These are phyloP conservation scores for Piprites chloris DNA, from an alignment of 2,113 vertebrate genomes.

Conservation along the genomic window DNA sequence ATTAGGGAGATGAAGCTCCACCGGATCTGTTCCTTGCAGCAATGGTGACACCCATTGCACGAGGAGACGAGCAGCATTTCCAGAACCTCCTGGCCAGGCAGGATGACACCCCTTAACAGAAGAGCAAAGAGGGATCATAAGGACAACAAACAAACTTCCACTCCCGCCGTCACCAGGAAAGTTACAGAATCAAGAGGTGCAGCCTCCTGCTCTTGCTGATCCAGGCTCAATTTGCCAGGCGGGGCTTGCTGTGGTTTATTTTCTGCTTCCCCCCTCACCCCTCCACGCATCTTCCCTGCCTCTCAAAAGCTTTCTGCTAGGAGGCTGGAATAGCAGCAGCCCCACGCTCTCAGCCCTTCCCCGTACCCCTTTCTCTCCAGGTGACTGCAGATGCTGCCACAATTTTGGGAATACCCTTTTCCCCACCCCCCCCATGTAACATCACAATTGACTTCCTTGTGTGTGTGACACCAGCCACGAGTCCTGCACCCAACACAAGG, in stretches of 20 bases:
- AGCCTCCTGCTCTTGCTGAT: background rate
- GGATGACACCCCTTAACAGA: background rate
- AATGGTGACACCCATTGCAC: background rate
- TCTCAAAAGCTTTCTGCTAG: background rate
- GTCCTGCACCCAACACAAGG: background rate
- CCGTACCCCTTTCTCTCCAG: background rate
- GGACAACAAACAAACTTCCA: background rate
- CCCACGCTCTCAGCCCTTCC: background rate
- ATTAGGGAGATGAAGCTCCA: background rate
- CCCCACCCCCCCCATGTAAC: background rate
- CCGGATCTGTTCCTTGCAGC: background rate
- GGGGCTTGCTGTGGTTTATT: background rate
- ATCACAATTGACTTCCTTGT: background rate
- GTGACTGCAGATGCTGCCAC: too few species aligned
- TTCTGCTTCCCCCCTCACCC: background rate
- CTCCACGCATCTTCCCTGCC: background rate
- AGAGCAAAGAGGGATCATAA: rapidly evolving
- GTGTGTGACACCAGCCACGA: background rate
- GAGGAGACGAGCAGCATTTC: background rate
- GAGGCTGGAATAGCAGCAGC: background rate
- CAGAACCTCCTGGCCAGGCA: background rate
- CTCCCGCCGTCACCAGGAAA: background rate
- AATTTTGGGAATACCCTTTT: background rate
- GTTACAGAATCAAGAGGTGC: background rate
- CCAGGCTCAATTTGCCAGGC: background rate